phyloP scores from a whole-genome alignment of 2,888 invertebrate species.

The Habroteleia sp. region DNA sequence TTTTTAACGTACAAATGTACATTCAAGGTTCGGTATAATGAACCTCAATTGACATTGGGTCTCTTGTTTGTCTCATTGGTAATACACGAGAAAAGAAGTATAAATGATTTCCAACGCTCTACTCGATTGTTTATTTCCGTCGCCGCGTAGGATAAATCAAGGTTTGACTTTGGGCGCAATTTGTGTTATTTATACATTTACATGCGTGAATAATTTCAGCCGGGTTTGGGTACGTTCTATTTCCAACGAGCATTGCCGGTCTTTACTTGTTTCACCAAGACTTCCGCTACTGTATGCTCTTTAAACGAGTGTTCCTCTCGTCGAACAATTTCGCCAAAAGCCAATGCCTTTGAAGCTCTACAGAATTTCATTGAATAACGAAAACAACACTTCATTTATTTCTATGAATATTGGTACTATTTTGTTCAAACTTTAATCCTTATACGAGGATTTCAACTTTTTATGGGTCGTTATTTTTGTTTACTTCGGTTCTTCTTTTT shows the following conservation, averaged over 20 bases:
- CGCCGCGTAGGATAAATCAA: slow-evolving; percentile 17
- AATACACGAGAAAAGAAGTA: slow-evolving; percentile 18
- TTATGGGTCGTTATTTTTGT: no score
- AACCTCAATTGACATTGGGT: slow-evolving; percentile 7
- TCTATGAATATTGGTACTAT: slow-evolving; percentile 9
- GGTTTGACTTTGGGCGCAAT: slow-evolving; percentile 10
- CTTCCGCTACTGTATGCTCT: slow-evolving; percentile 13
- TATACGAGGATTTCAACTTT: background rate
- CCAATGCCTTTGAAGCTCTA: slow-evolving; percentile 22
- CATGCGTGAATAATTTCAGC: slow-evolving; percentile 27
- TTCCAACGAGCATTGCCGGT: slow-evolving; percentile 4
- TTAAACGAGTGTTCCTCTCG: slow-evolving; percentile 8
- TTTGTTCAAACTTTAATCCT: slow-evolving; percentile 7
- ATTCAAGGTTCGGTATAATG: slow-evolving; percentile 18
- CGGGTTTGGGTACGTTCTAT: slow-evolving; percentile 20
- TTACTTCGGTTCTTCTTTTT: no score
- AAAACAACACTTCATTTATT: slow-evolving; percentile 24
- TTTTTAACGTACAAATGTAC: background rate
- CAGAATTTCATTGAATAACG: slow-evolving; percentile 9
- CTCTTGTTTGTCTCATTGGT: slow-evolving; percentile 10
- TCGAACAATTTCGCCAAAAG: slow-evolving; percentile 3
- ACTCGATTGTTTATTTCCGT: slow-evolving; percentile 4
- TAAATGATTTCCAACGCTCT: slow-evolving; percentile 7
- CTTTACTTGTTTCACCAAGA: slow-evolving; percentile 17
- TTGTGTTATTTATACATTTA: slow-evolving; percentile 28